Base-by-base conservation (phyloP, 1,140 invertebrate genomes). In the Polypedilum vanderplanki region DNA sequence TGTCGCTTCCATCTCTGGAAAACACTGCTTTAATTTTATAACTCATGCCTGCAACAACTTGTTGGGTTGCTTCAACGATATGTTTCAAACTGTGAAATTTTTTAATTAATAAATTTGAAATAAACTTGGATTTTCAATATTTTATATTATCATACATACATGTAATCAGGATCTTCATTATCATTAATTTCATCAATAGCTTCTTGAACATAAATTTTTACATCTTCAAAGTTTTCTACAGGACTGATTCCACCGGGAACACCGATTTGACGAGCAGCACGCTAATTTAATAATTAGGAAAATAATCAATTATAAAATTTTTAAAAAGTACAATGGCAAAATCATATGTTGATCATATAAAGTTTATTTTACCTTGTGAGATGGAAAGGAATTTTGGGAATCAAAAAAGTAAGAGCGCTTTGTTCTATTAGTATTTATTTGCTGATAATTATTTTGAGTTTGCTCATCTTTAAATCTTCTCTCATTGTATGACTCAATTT, bases 71-170 rank as follows among this genome's bases (percentile, higher is more conserved):
- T 15, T 18, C 15, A 70, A 70, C 65, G 17, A 70, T 17, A 12
- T 57, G 83, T 82, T 76, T 83, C 80, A 78, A 85, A 80, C 78
- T 82, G 80, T 2, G 83, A 78, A 12, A 85, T 77, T 79, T 82
- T 83, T 73, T 84, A 84, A 76, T 81, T 83, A 33, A 80, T 82
- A 15, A 80, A 78, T 77, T 83, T 77, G 8, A 81, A 78, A 78
- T 84, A 85, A 75, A 81, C 83, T 2, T 78, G 81, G n/a, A n/a
- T n/a, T n/a, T n/a, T n/a, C 17, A 15, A 65, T 4, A 65, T 15
- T 65, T 65, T n/a, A 65, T 8, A 7, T 4, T 65, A 4, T 65
- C 57, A 4, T 17, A 5, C 65, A 20, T 70, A 22, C 65, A 70
- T 18, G 20, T 70, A 70, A 70, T 70, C 65, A 20, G 65, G 65